Evolutionary conservation across 2,888 invertebrate genomes (phyloP).

Genomic region (Cantharis flavilabris): DNA sequence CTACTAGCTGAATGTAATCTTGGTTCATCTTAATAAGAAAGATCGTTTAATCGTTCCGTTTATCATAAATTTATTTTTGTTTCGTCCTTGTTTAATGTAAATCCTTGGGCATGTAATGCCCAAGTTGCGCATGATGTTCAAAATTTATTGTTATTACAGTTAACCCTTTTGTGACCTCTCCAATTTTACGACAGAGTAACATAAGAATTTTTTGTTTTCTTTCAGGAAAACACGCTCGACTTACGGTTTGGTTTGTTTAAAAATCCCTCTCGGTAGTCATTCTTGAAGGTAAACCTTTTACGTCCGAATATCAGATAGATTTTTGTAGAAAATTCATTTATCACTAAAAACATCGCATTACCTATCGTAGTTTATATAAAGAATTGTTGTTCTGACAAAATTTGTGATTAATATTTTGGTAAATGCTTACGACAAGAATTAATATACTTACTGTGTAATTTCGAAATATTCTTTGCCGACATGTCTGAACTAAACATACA

Average conservation of each 20-base stretch:
- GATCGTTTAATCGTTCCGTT: conserved; percentile 23
- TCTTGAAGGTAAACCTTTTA: conserved; percentile 30
- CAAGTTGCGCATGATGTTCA: conserved; percentile 37
- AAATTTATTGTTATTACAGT: conserved; percentile 43
- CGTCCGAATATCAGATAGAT: conserved; percentile 17
- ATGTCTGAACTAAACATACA: neutral
- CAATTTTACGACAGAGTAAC: conserved; percentile 37
- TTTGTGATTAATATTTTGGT: neutral
- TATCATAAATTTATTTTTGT: conserved; percentile 37
- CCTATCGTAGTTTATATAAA: neutral
- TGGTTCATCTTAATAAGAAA: conserved; percentile 10
- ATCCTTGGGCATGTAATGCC: conserved; percentile 38
- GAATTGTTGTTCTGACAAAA: neutral
- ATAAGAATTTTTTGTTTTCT: conserved; percentile 33
- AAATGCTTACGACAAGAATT: neutral
- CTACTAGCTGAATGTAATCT: neutral
- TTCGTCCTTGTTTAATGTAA: conserved; percentile 39
- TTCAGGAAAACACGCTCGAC: conserved; percentile 23
- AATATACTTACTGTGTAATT: neutral
- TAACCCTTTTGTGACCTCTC: conserved; percentile 43
- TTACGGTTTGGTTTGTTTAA: conserved; percentile 19
- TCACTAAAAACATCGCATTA: conserved; percentile 6
- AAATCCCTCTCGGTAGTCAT: conserved; percentile 29
- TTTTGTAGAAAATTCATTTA: conserved; percentile 26
- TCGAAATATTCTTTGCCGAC: neutral